These are phyloP conservation scores for Chrysolina haemoptera DNA, from an alignment of 2,888 invertebrate species.

Conservation along the genomic window DNA sequence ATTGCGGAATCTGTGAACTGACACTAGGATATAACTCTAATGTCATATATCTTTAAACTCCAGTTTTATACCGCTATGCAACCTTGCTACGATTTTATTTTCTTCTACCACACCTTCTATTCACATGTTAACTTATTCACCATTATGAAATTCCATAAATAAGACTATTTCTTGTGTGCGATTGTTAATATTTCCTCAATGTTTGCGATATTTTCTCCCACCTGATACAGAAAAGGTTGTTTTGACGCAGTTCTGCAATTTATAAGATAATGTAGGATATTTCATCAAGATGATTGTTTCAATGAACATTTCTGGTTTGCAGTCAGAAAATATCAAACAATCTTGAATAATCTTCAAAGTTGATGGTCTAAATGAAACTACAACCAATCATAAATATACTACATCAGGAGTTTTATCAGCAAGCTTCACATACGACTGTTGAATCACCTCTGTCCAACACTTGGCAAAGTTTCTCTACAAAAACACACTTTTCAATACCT, in stretches of 20 bases:
- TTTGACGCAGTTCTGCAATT: too few species aligned
- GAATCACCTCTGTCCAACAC: too few species aligned
- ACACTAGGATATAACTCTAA: conserved; percentile 56
- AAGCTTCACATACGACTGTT: too few species aligned
- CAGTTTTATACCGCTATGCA: conserved; percentile 65
- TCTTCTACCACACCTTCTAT: conserved; percentile 58
- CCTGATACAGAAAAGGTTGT: background rate
- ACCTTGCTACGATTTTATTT: conserved; percentile 64
- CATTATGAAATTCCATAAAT: conserved; percentile 49
- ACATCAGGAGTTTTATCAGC: too few species aligned
- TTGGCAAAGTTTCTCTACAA: too few species aligned
- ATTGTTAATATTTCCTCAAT: conserved; percentile 11
- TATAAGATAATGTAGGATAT: too few species aligned
- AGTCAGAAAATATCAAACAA: too few species aligned
- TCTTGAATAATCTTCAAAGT: too few species aligned
- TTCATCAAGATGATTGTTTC: background rate
- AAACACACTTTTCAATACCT: too few species aligned
- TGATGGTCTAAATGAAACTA: too few species aligned
- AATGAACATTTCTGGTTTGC: background rate
- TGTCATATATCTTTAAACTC: conserved; percentile 58
- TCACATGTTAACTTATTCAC: conserved; percentile 52
- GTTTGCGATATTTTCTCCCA: conserved; percentile 6
- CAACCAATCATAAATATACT: too few species aligned
- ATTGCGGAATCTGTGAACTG: conserved; percentile 56
- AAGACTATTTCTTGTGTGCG: conserved; percentile 12